A percentile compares a stretch with the other conserved stretches of the same genome.
Conservation (phyloP, 2,113 vertebrate species). For the Nycticebus coucang region DNA sequence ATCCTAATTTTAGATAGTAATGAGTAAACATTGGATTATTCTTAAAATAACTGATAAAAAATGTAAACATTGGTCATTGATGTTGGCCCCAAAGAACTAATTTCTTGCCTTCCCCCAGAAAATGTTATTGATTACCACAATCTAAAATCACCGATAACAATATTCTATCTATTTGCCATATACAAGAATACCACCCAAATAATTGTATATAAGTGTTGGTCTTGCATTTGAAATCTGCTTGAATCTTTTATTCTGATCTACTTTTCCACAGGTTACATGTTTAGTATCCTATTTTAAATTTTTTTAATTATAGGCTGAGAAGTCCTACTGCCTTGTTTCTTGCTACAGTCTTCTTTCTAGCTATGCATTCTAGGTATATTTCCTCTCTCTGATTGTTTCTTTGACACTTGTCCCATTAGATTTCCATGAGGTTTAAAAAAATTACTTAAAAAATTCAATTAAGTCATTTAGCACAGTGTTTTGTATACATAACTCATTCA, state of each 20-base stretch:
- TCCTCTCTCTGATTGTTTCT: neutral
- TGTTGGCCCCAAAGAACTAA: neutral
- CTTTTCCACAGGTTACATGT: neutral
- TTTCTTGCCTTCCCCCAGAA: neutral
- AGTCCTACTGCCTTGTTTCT: neutral
- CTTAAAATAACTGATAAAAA: neutral
- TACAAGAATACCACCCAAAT: neutral
- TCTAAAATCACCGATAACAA: neutral
- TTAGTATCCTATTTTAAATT: neutral
- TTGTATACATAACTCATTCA: neutral
- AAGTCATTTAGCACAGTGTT: neutral
- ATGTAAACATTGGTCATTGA: neutral
- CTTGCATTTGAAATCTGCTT: neutral
- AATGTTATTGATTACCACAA: neutral
- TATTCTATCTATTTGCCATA: neutral
- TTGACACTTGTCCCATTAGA: neutral
- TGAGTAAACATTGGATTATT: neutral
- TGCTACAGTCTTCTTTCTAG: neutral
- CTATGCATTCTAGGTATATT: neutral
- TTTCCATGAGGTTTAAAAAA: conserved; percentile 30
- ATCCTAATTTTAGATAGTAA: neutral
- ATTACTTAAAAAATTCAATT: neutral
- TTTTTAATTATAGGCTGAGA: neutral
- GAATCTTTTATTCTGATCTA: conserved; percentile 9
- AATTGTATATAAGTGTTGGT: neutral